phyloP scores from a whole-genome alignment of 2,888 invertebrate species.

The Loripinus fragilis region DNA sequence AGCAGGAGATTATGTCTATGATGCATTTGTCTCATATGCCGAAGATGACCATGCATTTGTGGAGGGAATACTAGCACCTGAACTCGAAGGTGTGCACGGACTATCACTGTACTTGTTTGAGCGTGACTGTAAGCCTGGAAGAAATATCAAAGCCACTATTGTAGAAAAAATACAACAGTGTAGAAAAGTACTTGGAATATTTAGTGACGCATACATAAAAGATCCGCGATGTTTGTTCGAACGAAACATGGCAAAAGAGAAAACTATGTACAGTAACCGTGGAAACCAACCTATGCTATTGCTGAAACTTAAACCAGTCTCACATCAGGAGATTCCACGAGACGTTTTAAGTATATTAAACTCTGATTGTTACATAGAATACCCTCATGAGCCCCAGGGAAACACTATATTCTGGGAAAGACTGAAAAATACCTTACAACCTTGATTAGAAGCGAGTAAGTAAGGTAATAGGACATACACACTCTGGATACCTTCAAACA shows the following conservation, averaged over 20 bases:
- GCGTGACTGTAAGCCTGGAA: constrained; percentile 64
- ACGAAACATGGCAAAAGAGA: constrained; percentile 63
- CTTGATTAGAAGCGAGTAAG: no score
- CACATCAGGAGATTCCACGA: constrained; percentile 20
- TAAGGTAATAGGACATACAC: no score
- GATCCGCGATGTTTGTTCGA: constrained; percentile 68
- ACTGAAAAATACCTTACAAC: neutral
- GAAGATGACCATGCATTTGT: constrained; percentile 40
- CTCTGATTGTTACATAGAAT: neutral
- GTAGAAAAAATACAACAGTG: constrained; percentile 60
- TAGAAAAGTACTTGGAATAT: constrained; percentile 59
- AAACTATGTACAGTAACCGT: constrained; percentile 18
- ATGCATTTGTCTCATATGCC: constrained; percentile 49
- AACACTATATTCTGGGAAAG: constrained; percentile 3
- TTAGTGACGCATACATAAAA: constrained; percentile 54
- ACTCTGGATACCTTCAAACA: no score
- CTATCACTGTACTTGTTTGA: constrained; percentile 61
- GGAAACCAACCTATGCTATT: constrained; percentile 6
- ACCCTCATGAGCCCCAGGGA: constrained; percentile 3
- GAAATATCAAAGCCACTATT: constrained; percentile 62
- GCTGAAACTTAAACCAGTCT: constrained; percentile 19
- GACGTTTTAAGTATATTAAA: constrained; percentile 37
- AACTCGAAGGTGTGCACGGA: constrained; percentile 30
- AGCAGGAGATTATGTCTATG: constrained; percentile 26
- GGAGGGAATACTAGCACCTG: constrained; percentile 19